Conservation (phyloP, 1,140 invertebrate species). For the Palaemon carinicauda region DNA sequence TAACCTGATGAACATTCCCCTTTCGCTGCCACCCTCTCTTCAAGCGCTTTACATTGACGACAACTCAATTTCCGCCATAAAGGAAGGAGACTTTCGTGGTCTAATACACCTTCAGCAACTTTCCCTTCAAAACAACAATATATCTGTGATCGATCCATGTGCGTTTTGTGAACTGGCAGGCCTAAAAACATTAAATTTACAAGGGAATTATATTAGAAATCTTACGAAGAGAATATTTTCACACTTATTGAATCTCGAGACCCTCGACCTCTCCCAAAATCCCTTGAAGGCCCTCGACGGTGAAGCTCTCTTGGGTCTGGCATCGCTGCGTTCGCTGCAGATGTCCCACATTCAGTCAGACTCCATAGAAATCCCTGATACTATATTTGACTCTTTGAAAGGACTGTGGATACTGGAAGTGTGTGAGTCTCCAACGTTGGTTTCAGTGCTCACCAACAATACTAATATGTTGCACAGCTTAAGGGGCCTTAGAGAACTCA, state of each 20-base stretch:
- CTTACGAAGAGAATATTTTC: constrained; percentile 64
- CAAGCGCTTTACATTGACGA: constrained; percentile 72
- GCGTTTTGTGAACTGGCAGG: constrained; percentile 73
- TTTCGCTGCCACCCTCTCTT: constrained; percentile 73
- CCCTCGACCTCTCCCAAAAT: constrained; percentile 81
- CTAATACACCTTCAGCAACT: constrained; percentile 77
- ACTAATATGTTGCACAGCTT: constrained; percentile 70
- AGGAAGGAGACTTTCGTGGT: constrained; percentile 74
- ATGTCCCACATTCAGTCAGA: constrained; percentile 73
- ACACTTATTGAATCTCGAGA: constrained; percentile 65
- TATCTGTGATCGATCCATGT: constrained; percentile 73
- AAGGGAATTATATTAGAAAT: constrained; percentile 65
- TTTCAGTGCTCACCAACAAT: constrained; percentile 19
- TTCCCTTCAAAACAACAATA: constrained; percentile 75
- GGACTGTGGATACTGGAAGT: constrained; percentile 77
- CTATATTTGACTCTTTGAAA: constrained; percentile 71
- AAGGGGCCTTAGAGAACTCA: constrained; percentile 69
- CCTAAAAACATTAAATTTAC: constrained; percentile 68
- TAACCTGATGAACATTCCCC: constrained; percentile 72
- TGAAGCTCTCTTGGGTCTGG: constrained; percentile 73
- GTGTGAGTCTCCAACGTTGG: constrained; percentile 72
- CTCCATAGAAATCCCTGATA: constrained; percentile 66
- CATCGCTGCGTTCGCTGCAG: constrained; percentile 72
- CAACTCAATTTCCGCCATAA: constrained; percentile 75
- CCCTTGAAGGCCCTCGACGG: constrained; percentile 74